These are phyloP conservation scores for Trachymyrmex cornetzi DNA, from an alignment of 1,140 invertebrate species.

Conservation along the genomic window DNA sequence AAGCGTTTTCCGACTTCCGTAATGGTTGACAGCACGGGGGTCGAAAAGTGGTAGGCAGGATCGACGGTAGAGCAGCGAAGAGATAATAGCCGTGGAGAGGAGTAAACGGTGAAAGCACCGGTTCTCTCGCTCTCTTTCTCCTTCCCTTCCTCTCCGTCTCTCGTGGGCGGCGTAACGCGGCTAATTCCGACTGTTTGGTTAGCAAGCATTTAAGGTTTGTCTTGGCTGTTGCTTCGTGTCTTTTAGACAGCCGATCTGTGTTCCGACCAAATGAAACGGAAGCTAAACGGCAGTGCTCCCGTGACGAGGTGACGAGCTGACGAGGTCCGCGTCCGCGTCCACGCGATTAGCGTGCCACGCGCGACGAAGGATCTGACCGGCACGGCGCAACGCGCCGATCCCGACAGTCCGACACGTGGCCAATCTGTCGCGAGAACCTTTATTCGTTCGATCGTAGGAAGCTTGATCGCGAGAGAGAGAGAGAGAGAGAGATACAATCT, in stretches of 20 bases:
- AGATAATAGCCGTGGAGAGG: constrained; percentile 81
- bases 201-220: constrained; percentile 87
- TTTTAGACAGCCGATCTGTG: constrained; percentile 87
- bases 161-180: constrained; percentile 82
- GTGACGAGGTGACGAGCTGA: constrained; percentile 81
- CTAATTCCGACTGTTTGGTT: constrained; percentile 87
- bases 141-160: constrained; percentile 34
- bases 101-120: constrained; percentile 80
- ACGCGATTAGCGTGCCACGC: constrained; percentile 55
- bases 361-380: constrained; percentile 26
- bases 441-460: background rate
- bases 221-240: constrained; percentile 86
- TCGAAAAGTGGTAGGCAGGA: constrained; percentile 43
- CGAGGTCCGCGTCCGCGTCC: constrained; percentile 44
- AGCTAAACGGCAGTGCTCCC: constrained; percentile 81
- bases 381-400: background rate
- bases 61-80: constrained; percentile 46
- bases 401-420: background rate
- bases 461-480: background rate
- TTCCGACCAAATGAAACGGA: constrained; percentile 85
- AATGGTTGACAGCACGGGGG: constrained; percentile 27
- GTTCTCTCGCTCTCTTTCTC: constrained; percentile 1
- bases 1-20: background rate
- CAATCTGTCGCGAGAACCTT: background rate
- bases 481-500: too few species aligned